These are phyloP conservation scores for Catocala nupta DNA, from an alignment of 2,888 invertebrate species.

Conservation along the genomic window DNA sequence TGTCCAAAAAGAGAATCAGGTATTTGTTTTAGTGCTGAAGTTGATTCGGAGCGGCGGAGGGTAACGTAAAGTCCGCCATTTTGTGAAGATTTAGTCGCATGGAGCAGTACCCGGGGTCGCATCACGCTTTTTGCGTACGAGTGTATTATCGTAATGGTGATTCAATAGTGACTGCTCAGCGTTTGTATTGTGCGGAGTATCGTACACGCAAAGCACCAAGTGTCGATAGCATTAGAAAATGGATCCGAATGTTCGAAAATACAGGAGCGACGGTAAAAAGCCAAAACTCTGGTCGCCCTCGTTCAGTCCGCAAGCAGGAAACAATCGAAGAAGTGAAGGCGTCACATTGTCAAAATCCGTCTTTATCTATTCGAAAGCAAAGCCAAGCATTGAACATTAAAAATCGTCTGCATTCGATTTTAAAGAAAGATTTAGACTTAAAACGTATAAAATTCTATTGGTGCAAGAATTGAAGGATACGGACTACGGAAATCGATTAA, in stretches of 20 bases:
- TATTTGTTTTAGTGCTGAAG: not conserved
- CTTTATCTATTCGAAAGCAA: conserved; percentile 26
- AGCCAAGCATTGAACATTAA: not conserved
- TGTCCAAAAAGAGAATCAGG: not conserved
- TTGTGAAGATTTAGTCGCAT: not conserved
- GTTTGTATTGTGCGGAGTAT: conserved; percentile 39
- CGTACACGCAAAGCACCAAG: conserved; percentile 33
- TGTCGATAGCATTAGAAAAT: conserved; percentile 14
- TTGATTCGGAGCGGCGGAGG: not conserved
- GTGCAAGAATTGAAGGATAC: conserved; percentile 34
- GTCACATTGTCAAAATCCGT: conserved; percentile 14
- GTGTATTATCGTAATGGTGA: conserved; percentile 30
- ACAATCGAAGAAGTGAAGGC: conserved; percentile 19
- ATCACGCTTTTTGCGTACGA: conserved; percentile 36
- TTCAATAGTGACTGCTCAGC: conserved; percentile 35
- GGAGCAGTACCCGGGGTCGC: conserved; percentile 2
- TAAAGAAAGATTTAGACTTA: conserved; percentile 26
- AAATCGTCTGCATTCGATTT: conserved; percentile 5
- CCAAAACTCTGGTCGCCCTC: conserved; percentile 26
- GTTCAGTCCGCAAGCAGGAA: conserved; percentile 25
- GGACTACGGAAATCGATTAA: conserved; percentile 22
- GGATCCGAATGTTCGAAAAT: conserved; percentile 31
- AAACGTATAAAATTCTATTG: conserved; percentile 5
- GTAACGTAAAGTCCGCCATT: not conserved
- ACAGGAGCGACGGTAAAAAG: conserved; percentile 38